Base-by-base conservation (phyloP, 1,140 invertebrate genomes). In the Berghia stephanieae region DNA sequence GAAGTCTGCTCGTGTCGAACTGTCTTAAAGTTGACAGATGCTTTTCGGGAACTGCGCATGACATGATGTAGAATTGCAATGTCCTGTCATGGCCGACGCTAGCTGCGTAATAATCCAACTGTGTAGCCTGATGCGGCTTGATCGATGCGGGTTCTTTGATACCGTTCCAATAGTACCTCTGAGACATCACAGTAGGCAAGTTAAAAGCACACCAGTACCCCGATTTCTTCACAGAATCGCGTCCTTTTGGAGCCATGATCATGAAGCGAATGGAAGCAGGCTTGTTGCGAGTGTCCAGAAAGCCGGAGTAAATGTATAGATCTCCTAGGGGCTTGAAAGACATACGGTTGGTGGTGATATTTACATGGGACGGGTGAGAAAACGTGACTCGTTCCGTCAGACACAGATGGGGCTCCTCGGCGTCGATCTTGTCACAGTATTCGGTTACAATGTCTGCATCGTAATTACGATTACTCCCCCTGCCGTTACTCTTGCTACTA, bases 201-300 rank as follows among this genome's bases (percentile, higher is more conserved):
- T 46, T 13, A 57, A 80, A 80, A 24, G 78, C 75, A 44, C 79
- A 80, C 79, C 79, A 80, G 38, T 77, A 76, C 27, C 21, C 40
- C 6, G 60, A 68, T 3, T 57, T 52, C 0, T 36, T 60, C 0
- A 43, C 38, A n/a, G n/a, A n/a, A 5, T 67, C 46, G 5, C 71
- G 76, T n/a, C 49, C 76, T 0, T 36, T 18, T 21, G 60, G 70
- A 18, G 70, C 75, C 18, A 80, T 8, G 10, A 46, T 67, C 36
- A 80, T 73, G 13, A 77, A 38, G 4, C 75, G 79, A 21, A 80
- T 55, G 27, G 38, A 27, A 4, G 36, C 40, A 3, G 21, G 16
- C 8, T 18, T 8, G 0, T 21, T 21, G 10, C 79, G 46, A 34
- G 1, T 34, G 36, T 80, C 79, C 13, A 77, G 66, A 55, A 77